Percentiles rank a stretch among this genome's conserved stretches.
Evolutionary conservation across 1,140 invertebrate genomes (phyloP).

Genomic region (Drosophila novamexicana): DNA sequence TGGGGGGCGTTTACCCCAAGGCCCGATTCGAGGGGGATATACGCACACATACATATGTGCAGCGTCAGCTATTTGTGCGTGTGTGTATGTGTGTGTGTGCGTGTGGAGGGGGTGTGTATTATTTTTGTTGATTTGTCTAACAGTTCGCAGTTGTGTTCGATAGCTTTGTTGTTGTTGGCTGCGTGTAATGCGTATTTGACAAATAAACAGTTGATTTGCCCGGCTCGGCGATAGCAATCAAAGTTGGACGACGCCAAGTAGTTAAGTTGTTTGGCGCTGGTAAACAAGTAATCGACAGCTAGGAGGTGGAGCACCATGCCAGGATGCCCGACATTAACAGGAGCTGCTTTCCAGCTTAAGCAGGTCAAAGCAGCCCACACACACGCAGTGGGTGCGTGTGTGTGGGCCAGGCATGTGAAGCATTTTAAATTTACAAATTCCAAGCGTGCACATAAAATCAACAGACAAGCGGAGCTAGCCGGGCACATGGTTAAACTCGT

Average conservation of each 20-base stretch:
- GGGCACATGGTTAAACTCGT: constrained; percentile 3
- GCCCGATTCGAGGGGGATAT: constrained; percentile 7
- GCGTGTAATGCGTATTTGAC: constrained; percentile 81
- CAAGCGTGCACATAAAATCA: constrained; percentile 75
- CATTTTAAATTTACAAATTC: constrained; percentile 83
- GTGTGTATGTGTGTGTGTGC: constrained; percentile 35
- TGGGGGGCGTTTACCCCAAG: constrained; percentile 61
- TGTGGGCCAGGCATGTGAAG: constrained; percentile 51
- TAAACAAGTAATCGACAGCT: constrained; percentile 76
- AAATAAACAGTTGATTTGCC: constrained; percentile 82
- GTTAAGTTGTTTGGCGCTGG: constrained; percentile 79
- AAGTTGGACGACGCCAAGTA: constrained; percentile 62
- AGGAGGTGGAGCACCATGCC: constrained; percentile 8
- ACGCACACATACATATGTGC: constrained; percentile 65
- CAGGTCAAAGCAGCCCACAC: constrained; percentile 60
- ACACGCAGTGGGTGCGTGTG: not conserved
- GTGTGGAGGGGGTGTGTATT: constrained; percentile 18
- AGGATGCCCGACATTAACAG: constrained; percentile 15
- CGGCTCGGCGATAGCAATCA: constrained; percentile 69
- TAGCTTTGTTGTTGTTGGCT: constrained; percentile 57
- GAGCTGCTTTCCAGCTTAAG: constrained; percentile 61
- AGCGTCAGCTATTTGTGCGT: constrained; percentile 69
- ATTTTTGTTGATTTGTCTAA: constrained; percentile 26
- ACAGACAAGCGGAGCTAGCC: constrained; percentile 61
- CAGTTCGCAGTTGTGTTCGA: constrained; percentile 23